Percentiles rank a stretch among this genome's conserved stretches.
Evolutionary conservation across 2,888 invertebrate genomes (phyloP).

Genomic region (Pseudococcus jackbeardsleyi): DNA sequence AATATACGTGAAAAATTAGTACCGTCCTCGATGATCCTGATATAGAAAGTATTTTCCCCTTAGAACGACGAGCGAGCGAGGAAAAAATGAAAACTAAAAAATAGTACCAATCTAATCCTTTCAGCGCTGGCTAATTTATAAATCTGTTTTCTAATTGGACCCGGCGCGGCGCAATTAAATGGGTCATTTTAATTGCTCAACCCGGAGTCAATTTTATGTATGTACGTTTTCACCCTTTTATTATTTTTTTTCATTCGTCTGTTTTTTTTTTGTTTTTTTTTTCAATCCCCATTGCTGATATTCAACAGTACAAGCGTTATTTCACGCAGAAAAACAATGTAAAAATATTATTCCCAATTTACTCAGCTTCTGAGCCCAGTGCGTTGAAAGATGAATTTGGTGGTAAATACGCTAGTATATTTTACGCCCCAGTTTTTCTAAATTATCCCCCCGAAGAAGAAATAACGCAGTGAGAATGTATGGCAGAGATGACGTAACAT

Average conservation of each 20-base stretch:
- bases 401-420: too few relatives aligned
- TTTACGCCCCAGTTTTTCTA: too few relatives aligned
- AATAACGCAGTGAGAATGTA: too few relatives aligned
- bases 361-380: background rate
- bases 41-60: background rate
- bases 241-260: background rate
- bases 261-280: background rate
- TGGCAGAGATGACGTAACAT: too few relatives aligned
- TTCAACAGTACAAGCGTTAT: background rate
- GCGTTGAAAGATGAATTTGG: too few relatives aligned
- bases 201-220: background rate
- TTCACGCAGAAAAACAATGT: background rate
- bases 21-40: background rate
- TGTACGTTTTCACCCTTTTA: background rate
- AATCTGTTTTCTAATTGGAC: background rate
- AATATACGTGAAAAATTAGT: background rate
- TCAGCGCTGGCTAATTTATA: background rate
- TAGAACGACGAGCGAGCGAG: background rate
- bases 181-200: background rate
- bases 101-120: background rate
- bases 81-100: background rate
- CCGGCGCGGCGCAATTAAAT: background rate
- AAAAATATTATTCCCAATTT: background rate
- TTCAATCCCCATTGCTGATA: background rate
- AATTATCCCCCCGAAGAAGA: too few relatives aligned